A percentile compares a stretch with the other conserved stretches of the same genome.
phyloP scores from a whole-genome alignment of 1,140 invertebrate genomes.

The Monomorium pharaonis region DNA sequence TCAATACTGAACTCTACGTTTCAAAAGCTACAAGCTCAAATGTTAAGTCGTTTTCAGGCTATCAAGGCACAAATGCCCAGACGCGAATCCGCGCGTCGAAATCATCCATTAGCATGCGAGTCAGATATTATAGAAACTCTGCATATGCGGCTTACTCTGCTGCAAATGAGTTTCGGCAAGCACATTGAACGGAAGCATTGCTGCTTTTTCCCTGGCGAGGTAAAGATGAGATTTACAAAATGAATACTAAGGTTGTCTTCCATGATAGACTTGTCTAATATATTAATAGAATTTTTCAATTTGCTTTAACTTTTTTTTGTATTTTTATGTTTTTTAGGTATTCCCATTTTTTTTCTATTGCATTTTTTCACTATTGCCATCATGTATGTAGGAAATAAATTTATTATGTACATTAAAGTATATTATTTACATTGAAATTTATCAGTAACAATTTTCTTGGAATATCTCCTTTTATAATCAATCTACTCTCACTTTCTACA shows the following conservation, averaged over 20 bases:
- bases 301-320: background rate
- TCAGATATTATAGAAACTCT: constrained; percentile 95
- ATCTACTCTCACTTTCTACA: background rate
- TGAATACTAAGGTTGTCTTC: constrained; percentile 1
- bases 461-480: background rate
- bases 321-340: background rate
- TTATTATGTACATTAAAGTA: background rate
- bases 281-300: too few species aligned
- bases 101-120: constrained; percentile 93
- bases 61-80: constrained; percentile 96
- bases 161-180: constrained; percentile 96
- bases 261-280: background rate
- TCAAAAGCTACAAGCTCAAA: constrained; percentile 91
- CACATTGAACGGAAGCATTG: constrained; percentile 95
- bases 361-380: background rate
- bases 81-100: constrained; percentile 92
- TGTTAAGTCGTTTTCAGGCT: constrained; percentile 92
- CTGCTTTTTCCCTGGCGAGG: constrained; percentile 95
- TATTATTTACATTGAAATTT: background rate
- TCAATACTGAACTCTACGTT: constrained; percentile 93
- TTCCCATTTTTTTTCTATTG: background rate
- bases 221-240: constrained; percentile 80
- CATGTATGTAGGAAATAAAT: background rate
- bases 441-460: background rate
- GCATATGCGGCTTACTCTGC: constrained; percentile 93